These are phyloP conservation scores for Gryllus longicercus DNA, from an alignment of 2,888 invertebrate genomes.

Conservation along the genomic window DNA sequence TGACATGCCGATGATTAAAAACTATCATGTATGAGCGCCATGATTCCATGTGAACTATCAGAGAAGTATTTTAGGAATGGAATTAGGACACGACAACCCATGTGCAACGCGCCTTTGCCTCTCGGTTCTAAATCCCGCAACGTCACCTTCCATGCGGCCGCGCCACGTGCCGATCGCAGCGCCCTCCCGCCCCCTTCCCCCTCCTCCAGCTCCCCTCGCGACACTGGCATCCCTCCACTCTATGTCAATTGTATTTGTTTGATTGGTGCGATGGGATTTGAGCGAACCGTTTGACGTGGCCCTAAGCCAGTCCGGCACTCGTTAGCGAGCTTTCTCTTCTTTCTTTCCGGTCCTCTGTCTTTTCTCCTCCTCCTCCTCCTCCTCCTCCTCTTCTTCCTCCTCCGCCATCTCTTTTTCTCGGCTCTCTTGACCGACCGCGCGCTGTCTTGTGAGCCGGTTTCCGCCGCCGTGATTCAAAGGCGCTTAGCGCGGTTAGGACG, in stretches of 20 bases:
- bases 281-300: neutral
- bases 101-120: no score
- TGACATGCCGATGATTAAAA: no score
- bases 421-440: neutral
- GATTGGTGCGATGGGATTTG: conserved; percentile 4
- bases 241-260: neutral
- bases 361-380: neutral
- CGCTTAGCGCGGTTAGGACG: neutral
- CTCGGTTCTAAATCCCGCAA: no score
- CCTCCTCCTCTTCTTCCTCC: neutral
- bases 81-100: no score
- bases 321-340: neutral
- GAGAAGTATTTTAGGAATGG: no score
- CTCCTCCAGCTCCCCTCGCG: no score
- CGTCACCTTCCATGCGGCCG: no score
- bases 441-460: neutral
- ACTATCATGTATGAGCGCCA: no score
- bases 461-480: neutral
- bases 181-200: no score
- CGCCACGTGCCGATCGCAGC: no score
- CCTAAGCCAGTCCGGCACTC: neutral
- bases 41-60: no score
- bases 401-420: neutral
- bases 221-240: no score
- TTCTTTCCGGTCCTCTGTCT: neutral